Evolutionary conservation across 2,113 vertebrate genomes (phyloP).

Genomic region (Nibea albiflora): DNA sequence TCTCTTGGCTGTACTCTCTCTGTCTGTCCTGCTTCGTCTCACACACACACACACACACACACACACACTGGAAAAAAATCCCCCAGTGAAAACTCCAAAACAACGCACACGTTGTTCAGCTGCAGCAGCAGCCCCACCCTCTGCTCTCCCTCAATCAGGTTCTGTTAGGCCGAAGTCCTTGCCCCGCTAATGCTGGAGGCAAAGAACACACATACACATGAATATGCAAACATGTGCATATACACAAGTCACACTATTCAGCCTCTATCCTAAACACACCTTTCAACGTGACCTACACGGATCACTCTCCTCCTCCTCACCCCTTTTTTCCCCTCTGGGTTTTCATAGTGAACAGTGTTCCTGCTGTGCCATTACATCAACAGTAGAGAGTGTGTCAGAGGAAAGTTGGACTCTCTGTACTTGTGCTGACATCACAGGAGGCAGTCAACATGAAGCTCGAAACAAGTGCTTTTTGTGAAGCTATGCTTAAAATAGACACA

Average conservation of each 20-base stretch:
- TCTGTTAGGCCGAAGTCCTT: conserved; percentile 39
- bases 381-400: conserved; percentile 14
- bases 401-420: conserved; percentile 49
- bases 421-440: conserved; percentile 32
- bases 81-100: conserved; percentile 21
- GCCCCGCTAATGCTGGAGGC: conserved; percentile 18
- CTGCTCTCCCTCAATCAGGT: conserved; percentile 47
- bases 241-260: conserved; percentile 2
- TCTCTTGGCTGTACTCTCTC: conserved; percentile 12
- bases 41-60: background rate
- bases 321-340: conserved; percentile 5
- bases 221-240: background rate
- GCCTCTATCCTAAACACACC: conserved; percentile 14
- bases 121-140: conserved; percentile 3
- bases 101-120: conserved; percentile 54
- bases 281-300: background rate
- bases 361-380: conserved; percentile 67
- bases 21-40: conserved; percentile 4
- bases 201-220: conserved; percentile 7
- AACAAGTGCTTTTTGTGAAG: conserved; percentile 25
- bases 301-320: background rate
- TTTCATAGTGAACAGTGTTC: conserved; percentile 49
- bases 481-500: background rate
- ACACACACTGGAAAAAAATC: conserved; percentile 2
- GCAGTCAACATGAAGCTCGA: background rate